Evolutionary conservation across 2,888 invertebrate genomes (phyloP).

Genomic region (Brachyptera putata): DNA sequence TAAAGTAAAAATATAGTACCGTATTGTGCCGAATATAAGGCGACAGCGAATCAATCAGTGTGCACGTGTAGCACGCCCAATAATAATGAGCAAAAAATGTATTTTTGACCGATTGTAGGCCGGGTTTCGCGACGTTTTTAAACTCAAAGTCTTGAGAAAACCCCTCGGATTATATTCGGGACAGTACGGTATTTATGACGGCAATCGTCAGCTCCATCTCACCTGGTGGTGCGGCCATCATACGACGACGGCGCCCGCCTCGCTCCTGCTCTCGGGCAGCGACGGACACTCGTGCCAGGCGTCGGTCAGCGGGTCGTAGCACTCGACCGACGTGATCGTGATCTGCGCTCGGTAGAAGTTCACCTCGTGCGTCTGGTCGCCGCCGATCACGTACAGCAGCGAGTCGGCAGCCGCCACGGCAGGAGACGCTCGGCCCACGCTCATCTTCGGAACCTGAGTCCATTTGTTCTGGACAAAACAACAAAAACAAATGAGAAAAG

Average conservation of each 20-base stretch:
- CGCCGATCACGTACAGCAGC: slow-evolving; percentile 77
- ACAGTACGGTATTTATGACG: too few relatives aligned
- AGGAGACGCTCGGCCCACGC: slow-evolving; percentile 72
- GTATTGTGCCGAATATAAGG: too few relatives aligned
- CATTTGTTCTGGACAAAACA: slow-evolving; percentile 60
- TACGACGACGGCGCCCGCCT: slow-evolving; percentile 77
- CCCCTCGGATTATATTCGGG: too few relatives aligned
- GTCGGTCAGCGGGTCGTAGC: slow-evolving; percentile 74
- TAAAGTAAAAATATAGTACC: too few relatives aligned
- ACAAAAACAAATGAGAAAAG: not conserved
- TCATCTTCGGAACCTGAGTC: slow-evolving; percentile 70
- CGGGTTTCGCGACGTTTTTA: too few relatives aligned
- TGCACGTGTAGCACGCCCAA: too few relatives aligned
- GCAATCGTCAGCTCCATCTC: slow-evolving; percentile 79
- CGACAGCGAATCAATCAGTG: too few relatives aligned
- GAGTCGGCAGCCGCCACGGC: slow-evolving; percentile 83
- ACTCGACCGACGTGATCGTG: slow-evolving; percentile 77
- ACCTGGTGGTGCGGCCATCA: slow-evolving; percentile 53
- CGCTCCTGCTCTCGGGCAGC: slow-evolving; percentile 78
- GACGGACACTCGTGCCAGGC: slow-evolving; percentile 74
- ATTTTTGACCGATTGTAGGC: too few relatives aligned
- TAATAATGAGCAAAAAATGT: too few relatives aligned
- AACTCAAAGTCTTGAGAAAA: too few relatives aligned
- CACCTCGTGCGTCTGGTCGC: slow-evolving; percentile 74
- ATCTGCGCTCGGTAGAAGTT: slow-evolving; percentile 82